Percentiles rank a stretch among this genome's conserved stretches.
Evolutionary conservation across 2,797 vertebrate species (phyloP).

Genomic region (Typhlichthys subterraneus): DNA sequence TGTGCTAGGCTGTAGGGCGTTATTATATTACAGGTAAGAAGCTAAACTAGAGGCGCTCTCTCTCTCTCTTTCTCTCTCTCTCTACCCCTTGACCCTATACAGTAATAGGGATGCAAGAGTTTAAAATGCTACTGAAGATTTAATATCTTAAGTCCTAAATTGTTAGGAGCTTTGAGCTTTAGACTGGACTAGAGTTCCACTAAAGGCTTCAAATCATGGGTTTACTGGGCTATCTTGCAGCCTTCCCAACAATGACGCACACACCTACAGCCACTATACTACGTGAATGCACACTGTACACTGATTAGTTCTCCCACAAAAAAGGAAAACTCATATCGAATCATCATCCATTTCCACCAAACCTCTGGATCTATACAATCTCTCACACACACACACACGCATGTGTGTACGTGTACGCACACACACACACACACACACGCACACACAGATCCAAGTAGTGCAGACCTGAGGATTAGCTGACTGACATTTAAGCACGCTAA

Average conservation of each 20-base stretch:
- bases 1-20: background rate
- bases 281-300: background rate
- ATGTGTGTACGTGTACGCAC: no score
- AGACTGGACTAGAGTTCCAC: slow-evolving; percentile 21
- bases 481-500: slow-evolving; percentile 22
- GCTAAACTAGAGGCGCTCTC: background rate
- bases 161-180: no score
- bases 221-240: slow-evolving; percentile 38
- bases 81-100: no score
- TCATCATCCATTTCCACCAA: background rate
- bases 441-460: slow-evolving; percentile 3
- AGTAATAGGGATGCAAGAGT: no score
- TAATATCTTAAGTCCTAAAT: no score
- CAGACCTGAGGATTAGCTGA: slow-evolving; percentile 10
- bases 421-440: slow-evolving; percentile 4
- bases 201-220: slow-evolving; percentile 42
- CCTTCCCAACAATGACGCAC: slow-evolving; percentile 7
- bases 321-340: background rate
- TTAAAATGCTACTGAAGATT: no score
- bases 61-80: no score
- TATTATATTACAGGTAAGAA: slow-evolving; percentile 4
- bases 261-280: background rate
- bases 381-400: background rate
- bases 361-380: background rate
- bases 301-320: slow-evolving; percentile 1